Evolutionary conservation across 2,888 invertebrate species (phyloP).

Genomic region (Cinara cedri): DNA sequence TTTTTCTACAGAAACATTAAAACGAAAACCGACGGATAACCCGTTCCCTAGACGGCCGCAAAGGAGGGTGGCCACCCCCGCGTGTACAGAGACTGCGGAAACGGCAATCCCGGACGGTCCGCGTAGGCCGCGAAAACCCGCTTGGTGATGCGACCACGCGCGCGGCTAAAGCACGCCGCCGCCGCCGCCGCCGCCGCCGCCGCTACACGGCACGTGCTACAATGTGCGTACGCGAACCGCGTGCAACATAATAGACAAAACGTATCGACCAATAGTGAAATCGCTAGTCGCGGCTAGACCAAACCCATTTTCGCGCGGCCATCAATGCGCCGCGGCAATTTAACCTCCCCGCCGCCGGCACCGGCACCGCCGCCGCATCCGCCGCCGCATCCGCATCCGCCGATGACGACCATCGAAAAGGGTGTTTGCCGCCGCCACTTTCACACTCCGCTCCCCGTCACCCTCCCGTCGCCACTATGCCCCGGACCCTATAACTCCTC

Average conservation of each 20-base stretch:
- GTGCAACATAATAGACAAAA: conserved; percentile 20
- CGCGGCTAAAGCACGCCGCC: too few species aligned
- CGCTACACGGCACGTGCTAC: conserved; percentile 20
- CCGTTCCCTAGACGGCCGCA: too few species aligned
- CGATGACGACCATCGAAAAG: conserved; percentile 37
- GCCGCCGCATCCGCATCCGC: conserved; percentile 17
- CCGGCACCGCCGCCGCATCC: neutral
- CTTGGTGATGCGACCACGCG: neutral
- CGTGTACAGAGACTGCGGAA: too few species aligned
- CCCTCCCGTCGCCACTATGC: neutral
- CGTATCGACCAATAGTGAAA: conserved; percentile 49
- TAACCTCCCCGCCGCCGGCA: conserved; percentile 11
- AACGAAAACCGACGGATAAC: too few species aligned
- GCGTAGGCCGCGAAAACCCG: too few species aligned
- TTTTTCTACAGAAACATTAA: too few species aligned
- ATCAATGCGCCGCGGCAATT: conserved; percentile 43
- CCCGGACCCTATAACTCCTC: too few species aligned
- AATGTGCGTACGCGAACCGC: neutral
- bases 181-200: neutral
- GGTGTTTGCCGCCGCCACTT: conserved; percentile 29
- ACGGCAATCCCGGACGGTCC: too few species aligned
- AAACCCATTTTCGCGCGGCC: conserved; percentile 56
- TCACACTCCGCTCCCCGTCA: conserved; percentile 1
- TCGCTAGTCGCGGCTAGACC: conserved; percentile 48
- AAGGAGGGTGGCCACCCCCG: too few species aligned